These are phyloP conservation scores for Cynocephalus volans DNA, from an alignment of 2,113 vertebrate genomes.

Conservation along the genomic window DNA sequence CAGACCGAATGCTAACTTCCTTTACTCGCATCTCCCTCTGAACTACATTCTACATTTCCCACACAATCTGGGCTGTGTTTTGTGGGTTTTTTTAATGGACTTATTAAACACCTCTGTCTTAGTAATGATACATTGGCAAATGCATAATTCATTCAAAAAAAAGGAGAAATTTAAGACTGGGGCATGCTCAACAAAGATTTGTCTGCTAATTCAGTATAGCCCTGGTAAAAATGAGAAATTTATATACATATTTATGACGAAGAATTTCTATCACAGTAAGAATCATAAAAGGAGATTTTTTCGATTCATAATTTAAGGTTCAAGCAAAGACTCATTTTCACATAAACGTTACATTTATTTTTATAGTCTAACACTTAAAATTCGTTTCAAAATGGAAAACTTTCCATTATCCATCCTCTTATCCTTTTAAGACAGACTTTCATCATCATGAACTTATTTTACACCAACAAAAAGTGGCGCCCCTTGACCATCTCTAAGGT, in stretches of 20 bases:
- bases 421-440: neutral
- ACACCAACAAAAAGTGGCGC: neutral
- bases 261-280: neutral
- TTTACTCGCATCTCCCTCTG: neutral
- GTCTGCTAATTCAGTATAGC: neutral
- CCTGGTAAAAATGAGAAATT: neutral
- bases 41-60: neutral
- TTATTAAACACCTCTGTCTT: neutral
- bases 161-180: neutral
- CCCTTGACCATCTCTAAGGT: neutral
- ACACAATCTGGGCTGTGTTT: neutral
- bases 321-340: conserved; percentile 39
- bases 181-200: neutral
- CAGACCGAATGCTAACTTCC: neutral
- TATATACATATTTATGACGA: neutral
- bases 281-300: neutral
- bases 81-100: neutral
- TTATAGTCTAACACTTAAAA: neutral
- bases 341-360: neutral
- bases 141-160: neutral
- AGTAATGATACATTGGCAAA: neutral
- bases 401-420: neutral
- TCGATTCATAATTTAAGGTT: neutral
- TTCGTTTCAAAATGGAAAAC: conserved; percentile 14
- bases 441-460: neutral